Evolutionary conservation across 2,113 vertebrate genomes (phyloP).

Genomic region (Campylomormyrus tamandua): DNA sequence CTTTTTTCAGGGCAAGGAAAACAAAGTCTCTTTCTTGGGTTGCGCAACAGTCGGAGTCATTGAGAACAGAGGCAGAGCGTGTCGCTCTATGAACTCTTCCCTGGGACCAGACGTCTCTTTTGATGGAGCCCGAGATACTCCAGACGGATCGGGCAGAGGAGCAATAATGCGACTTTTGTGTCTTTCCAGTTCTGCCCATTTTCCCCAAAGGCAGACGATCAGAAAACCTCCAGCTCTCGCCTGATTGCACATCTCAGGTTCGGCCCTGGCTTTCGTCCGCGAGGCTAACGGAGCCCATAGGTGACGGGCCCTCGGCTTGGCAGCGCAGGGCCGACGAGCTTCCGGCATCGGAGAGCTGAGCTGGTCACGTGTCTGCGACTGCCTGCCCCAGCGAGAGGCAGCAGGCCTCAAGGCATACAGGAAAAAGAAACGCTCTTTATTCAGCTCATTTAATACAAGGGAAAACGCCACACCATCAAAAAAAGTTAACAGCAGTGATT

Average conservation of each 20-base stretch:
- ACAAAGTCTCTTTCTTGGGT: constrained; percentile 38
- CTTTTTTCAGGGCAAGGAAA: constrained; percentile 42
- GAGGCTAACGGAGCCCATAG: neutral
- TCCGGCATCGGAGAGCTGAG: neutral
- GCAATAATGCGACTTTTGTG: constrained; percentile 4
- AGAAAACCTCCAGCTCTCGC: constrained; percentile 14
- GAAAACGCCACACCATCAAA: neutral
- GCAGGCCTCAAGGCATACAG: neutral
- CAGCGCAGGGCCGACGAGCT: neutral
- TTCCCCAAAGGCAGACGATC: constrained; percentile 1
- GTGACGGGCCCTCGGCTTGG: neutral
- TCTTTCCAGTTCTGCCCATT: neutral
- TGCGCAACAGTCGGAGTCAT: constrained; percentile 54
- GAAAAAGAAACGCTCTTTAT: neutral
- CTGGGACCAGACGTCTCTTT: constrained; percentile 38
- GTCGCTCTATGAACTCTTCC: constrained; percentile 55
- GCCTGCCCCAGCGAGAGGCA: neutral
- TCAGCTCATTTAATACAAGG: too few relatives aligned
- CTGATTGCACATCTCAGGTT: constrained; percentile 15
- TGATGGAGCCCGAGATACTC: constrained; percentile 45
- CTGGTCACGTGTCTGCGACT: neutral
- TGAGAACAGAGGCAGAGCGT: constrained; percentile 51
- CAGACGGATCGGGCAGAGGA: constrained; percentile 23
- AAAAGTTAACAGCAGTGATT: neutral
- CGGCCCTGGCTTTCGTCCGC: neutral